Percentiles rank a stretch among this genome's conserved stretches.
These are phyloP conservation scores for Enteromius paludinosus DNA, from an alignment of 2,797 vertebrate species.

Conservation along the genomic window DNA sequence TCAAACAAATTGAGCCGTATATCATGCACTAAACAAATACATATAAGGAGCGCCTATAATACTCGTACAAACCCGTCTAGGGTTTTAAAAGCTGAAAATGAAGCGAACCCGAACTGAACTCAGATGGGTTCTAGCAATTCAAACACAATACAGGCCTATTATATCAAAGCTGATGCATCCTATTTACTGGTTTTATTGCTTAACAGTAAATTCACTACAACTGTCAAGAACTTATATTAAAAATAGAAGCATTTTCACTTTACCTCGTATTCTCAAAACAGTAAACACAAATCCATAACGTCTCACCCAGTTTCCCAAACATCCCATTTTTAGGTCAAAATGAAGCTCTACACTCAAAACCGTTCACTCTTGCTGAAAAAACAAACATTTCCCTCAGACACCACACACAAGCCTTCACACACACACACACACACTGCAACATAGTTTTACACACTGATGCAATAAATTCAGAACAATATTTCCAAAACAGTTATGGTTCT, in stretches of 20 bases:
- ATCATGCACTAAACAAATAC: constrained; percentile 13
- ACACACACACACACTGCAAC: no score
- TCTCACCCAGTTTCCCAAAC: no score
- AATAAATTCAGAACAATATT: no score
- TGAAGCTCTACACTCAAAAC: no score
- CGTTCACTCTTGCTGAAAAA: no score
- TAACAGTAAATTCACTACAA: not conserved
- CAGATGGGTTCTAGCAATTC: not conserved
- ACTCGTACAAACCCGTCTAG: not conserved
- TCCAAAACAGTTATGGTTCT: no score
- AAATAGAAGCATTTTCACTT: not conserved
- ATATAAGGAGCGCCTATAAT: not conserved
- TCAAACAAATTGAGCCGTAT: not conserved
- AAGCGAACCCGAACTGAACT: not conserved
- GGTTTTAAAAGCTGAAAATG: constrained; percentile 12
- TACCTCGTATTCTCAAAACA: no score
- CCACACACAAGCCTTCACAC: no score
- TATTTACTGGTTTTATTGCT: not conserved
- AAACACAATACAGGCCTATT: not conserved
- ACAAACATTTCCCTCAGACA: no score
- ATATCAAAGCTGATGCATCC: not conserved
- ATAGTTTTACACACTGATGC: no score
- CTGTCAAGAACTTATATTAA: not conserved
- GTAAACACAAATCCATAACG: no score
- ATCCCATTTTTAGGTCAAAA: no score